Evolutionary conservation across 2,797 vertebrate species (phyloP), one percentile per base, ranked within the genome.

Genomic region (Gallinago nigripennis): DNA sequence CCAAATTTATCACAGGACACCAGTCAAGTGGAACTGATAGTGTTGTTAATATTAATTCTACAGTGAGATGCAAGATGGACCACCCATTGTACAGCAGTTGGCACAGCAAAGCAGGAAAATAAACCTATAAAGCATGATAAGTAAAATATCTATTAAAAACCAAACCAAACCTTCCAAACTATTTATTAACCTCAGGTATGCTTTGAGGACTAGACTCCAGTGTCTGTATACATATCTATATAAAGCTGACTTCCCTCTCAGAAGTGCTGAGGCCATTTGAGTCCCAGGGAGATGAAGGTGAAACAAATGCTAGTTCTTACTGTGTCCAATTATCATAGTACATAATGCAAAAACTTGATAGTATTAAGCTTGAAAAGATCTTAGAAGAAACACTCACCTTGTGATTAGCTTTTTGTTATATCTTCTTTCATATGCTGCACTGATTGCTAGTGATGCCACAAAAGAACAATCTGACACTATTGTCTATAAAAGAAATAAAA

Each of bases 391-490:
- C 8, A 19, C 90, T 60, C 98, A 99, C 99, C 99, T 99, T 65
- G 99, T 99, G 96, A 99, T 99, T 86, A 99, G 96, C 68, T 99
- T 99, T 98, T 99, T 99, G 98, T 98, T 99, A 66, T 99, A 99
- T 39, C 99, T 98, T 95, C 99, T 98, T 97, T 99, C 99, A 81
- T 99, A 99, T 6, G 99, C 99, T 12, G 99, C 99, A 65, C 99
- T 99, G 97, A 99, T 99, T 88, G 99, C 99, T 43, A 99, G 97
- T 0, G 99, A 99, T 18, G 99, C 99, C 97, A 99, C 99, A 1
- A 99, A 99, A 5, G 99, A 99, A 95, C 99, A 99, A 97, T 99
- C 99, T n/a, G 99, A 99, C 64, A 99, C 99, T 90, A 99, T 99
- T 41, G 99, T 99, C 99, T 99, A 88, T 61, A 35, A 96, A 85